Evolutionary conservation across 2,888 invertebrate genomes (phyloP).

Genomic region (Therioaphis trifolii): DNA sequence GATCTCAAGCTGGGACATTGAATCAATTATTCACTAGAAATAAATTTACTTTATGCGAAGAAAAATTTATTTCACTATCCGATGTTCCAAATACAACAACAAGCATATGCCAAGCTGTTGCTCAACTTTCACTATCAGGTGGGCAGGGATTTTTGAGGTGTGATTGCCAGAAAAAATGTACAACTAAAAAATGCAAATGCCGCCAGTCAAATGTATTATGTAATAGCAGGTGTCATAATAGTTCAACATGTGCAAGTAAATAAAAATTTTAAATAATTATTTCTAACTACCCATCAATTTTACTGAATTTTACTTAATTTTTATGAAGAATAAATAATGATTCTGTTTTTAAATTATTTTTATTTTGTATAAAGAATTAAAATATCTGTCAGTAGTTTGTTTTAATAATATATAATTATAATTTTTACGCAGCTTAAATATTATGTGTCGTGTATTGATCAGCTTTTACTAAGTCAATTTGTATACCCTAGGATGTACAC

Average conservation of each 20-base stretch:
- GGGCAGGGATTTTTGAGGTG: conserved; percentile 5
- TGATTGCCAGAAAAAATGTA: conserved; percentile 2
- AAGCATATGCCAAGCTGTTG: conserved; percentile 27
- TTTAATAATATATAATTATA: conserved; percentile 15
- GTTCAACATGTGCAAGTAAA: neutral
- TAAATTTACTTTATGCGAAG: conserved; percentile 6
- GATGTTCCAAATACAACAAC: neutral
- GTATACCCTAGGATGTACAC: too few species aligned
- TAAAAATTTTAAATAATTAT: too few species aligned
- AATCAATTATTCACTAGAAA: conserved; percentile 20
- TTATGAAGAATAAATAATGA: too few species aligned
- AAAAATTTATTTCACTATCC: conserved; percentile 7
- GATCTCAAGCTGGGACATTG: conserved; percentile 17
- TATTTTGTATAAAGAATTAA: too few species aligned
- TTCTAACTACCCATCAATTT: too few species aligned
- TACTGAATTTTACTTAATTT: too few species aligned
- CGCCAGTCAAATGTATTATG: neutral
- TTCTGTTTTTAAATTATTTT: too few species aligned
- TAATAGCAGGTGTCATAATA: neutral
- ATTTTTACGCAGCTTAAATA: neutral
- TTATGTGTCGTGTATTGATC: neutral
- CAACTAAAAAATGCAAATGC: neutral
- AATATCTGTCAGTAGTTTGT: neutral
- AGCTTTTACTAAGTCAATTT: neutral
- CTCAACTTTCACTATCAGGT: conserved; percentile 27